Conservation (phyloP, 2,888 invertebrate species). For the Augiades crinisus region DNA sequence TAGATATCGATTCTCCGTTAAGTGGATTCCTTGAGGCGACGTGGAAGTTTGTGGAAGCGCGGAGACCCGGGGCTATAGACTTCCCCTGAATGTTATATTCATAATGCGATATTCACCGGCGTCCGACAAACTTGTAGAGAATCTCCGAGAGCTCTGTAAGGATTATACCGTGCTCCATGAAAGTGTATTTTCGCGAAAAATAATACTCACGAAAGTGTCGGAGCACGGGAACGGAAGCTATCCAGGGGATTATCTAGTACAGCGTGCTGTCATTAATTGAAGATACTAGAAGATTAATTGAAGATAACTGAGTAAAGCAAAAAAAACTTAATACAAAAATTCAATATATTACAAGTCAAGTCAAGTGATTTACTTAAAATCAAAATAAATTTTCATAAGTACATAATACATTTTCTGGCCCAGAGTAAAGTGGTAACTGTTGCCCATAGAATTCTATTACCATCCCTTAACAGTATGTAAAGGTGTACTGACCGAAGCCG, state of each 20-base stretch:
- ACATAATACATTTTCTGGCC: no score
- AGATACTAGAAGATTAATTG: no score
- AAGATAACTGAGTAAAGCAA: no score
- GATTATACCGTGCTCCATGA: constrained; percentile 55
- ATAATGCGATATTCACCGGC: constrained; percentile 58
- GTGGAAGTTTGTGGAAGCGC: constrained; percentile 40
- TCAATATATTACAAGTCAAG: no score
- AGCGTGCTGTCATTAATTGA: background rate
- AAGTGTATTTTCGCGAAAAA: constrained; percentile 41
- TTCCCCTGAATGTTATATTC: constrained; percentile 64
- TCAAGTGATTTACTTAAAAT: no score
- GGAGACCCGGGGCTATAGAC: constrained; percentile 48
- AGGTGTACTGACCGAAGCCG: no score
- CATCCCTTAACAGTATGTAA: no score
- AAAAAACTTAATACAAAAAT: no score
- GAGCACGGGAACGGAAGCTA: constrained; percentile 1
- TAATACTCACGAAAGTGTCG: constrained; percentile 10
- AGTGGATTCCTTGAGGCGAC: constrained; percentile 54
- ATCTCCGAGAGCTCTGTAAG: constrained; percentile 53
- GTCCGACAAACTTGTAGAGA: constrained; percentile 52
- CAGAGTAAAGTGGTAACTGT: no score
- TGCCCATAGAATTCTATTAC: no score
- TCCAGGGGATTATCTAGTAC: background rate
- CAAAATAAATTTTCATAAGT: no score
- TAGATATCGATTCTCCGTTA: constrained; percentile 52